Conservation (phyloP, 1,140 invertebrate species). For the Epicauta chinensis region DNA sequence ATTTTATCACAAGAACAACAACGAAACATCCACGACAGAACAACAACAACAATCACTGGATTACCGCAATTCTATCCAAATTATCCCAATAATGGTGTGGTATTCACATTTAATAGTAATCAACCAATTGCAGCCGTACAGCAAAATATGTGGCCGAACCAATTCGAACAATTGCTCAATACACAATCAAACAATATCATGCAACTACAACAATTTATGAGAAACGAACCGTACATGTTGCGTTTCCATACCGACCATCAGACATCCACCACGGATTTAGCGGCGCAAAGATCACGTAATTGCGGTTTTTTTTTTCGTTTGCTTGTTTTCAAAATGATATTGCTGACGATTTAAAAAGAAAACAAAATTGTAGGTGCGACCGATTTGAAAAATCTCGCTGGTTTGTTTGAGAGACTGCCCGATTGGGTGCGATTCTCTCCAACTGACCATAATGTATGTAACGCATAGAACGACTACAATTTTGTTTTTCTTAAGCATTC, state of each 20-base stretch:
- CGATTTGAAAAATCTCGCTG: constrained; percentile 5
- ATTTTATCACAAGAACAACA: constrained; percentile 31
- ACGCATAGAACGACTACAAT: neutral
- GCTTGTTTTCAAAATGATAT: too few relatives aligned
- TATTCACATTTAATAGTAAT: neutral
- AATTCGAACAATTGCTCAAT: neutral
- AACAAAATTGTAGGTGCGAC: neutral
- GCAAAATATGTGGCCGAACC: neutral
- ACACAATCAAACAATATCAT: constrained; percentile 10
- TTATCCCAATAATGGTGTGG: neutral
- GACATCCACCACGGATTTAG: constrained; percentile 22
- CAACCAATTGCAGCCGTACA: neutral
- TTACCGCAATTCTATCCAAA: neutral
- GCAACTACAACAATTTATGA: constrained; percentile 2
- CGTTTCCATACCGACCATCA: constrained; percentile 23
- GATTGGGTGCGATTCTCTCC: constrained; percentile 13
- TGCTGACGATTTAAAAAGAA: neutral
- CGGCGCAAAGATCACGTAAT: constrained; percentile 9
- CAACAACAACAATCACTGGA: constrained; percentile 26
- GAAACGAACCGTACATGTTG: constrained; percentile 10
- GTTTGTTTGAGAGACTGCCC: neutral
- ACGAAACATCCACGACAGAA: constrained; percentile 21
- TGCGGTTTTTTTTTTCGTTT: neutral
- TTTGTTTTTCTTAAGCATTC: neutral
- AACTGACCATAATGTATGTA: constrained; percentile 10